Evolutionary conservation across 2,113 vertebrate species (phyloP).

Genomic region (Oostethus manadensis): DNA sequence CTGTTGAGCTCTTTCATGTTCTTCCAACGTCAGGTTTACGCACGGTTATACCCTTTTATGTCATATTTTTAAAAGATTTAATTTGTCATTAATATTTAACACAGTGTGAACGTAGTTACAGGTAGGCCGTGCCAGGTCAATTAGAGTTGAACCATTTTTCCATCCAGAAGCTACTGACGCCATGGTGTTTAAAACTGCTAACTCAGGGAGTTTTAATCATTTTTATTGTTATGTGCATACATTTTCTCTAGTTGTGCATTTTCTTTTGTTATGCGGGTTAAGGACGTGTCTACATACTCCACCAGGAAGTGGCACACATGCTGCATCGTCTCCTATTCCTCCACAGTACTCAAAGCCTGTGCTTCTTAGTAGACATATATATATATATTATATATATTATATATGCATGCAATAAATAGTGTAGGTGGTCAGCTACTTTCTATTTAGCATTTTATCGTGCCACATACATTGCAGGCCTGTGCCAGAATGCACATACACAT

Average conservation of each 20-base stretch:
- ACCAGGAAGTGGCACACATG: neutral
- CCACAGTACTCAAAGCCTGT: too few species aligned
- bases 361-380: neutral
- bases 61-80: neutral
- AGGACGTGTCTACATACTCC: neutral
- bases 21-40: neutral
- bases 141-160: conserved; percentile 1
- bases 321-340: neutral
- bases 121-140: conserved; percentile 1
- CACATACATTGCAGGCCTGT: too few species aligned
- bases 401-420: too few species aligned
- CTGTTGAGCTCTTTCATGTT: neutral
- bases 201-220: neutral
- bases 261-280: too few species aligned
- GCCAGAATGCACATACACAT: too few species aligned
- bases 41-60: neutral
- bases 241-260: neutral
- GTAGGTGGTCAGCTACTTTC: too few species aligned
- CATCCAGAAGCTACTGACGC: neutral
- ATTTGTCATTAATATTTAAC: neutral
- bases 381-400: neutral
- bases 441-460: too few species aligned
- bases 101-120: neutral
- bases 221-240: too few species aligned
- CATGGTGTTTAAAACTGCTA: neutral